Conservation (phyloP, 2,113 vertebrate species). For the Sarotherodon lohbergeri region DNA sequence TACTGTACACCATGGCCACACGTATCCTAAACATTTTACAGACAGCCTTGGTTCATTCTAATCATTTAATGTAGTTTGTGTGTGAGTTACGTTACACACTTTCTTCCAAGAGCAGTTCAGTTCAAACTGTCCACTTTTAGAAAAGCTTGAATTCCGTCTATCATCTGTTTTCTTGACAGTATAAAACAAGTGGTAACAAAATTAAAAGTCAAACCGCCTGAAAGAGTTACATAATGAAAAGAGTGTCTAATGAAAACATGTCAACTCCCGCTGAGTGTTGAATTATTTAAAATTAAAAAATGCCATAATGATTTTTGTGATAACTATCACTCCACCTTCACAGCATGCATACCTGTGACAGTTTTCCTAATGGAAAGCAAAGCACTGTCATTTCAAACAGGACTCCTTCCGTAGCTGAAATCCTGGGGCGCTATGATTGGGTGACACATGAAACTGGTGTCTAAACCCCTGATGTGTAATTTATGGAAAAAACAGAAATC, state of each 20-base stretch:
- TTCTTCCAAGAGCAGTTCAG: neutral
- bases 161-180: neutral
- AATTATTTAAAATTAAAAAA: constrained; percentile 14
- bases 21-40: neutral
- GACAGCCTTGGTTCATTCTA: neutral
- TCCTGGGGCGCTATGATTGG: constrained; percentile 15
- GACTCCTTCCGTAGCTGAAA: neutral
- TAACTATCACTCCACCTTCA: neutral
- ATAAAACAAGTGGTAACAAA: neutral
- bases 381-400: constrained; percentile 18
- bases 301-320: constrained; percentile 12
- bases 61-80: neutral
- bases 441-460: constrained; percentile 20
- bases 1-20: neutral
- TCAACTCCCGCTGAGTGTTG: neutral
- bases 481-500: constrained; percentile 34
- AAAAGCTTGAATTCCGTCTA: neutral
- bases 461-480: constrained; percentile 51
- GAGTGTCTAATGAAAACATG: constrained; percentile 1
- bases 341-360: neutral
- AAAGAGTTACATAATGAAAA: neutral
- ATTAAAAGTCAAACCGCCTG: neutral
- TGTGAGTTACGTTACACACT: neutral
- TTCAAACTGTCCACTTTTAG: neutral
- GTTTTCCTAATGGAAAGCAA: constrained; percentile 5